Percentiles rank a stretch among this genome's conserved stretches.
Conservation (phyloP, 1,140 invertebrate species). For the Saccostrea glomerata region DNA sequence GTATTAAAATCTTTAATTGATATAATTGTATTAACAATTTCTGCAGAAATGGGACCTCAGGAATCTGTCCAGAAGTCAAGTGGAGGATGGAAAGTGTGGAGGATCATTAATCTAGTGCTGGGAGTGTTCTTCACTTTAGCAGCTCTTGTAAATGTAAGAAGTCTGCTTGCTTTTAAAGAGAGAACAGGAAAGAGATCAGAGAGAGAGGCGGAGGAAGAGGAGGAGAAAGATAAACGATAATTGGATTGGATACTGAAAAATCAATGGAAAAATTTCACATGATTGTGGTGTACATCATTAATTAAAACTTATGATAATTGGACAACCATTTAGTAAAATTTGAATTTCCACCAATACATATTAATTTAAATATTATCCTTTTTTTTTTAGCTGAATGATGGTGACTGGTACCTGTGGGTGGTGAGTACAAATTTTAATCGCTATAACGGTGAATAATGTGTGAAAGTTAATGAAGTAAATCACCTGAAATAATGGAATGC, state of each 20-base stretch:
- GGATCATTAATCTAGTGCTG: slow-evolving; percentile 64
- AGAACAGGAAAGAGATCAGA: neutral
- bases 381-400: slow-evolving; percentile 67
- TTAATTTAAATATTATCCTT: neutral
- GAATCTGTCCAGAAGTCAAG: neutral
- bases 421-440: slow-evolving; percentile 55
- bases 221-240: too few species aligned
- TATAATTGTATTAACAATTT: too few species aligned
- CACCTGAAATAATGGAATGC: too few species aligned
- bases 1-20: too few species aligned
- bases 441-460: too few species aligned
- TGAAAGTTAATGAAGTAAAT: too few species aligned
- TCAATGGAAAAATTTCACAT: neutral
- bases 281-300: too few species aligned
- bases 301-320: too few species aligned
- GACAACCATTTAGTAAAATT: neutral
- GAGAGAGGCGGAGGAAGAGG: too few species aligned
- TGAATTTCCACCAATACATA: neutral
- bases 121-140: slow-evolving; percentile 66
- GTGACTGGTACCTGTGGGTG: slow-evolving; percentile 67
- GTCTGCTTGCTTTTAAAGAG: neutral
- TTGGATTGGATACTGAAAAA: too few species aligned
- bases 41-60: neutral
- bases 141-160: slow-evolving; percentile 65
- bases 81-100: slow-evolving; percentile 57